A percentile compares a stretch with the other conserved stretches of the same genome.
Evolutionary conservation across 2,888 invertebrate species (phyloP).

Genomic region (Cecidostiba fungosa): DNA sequence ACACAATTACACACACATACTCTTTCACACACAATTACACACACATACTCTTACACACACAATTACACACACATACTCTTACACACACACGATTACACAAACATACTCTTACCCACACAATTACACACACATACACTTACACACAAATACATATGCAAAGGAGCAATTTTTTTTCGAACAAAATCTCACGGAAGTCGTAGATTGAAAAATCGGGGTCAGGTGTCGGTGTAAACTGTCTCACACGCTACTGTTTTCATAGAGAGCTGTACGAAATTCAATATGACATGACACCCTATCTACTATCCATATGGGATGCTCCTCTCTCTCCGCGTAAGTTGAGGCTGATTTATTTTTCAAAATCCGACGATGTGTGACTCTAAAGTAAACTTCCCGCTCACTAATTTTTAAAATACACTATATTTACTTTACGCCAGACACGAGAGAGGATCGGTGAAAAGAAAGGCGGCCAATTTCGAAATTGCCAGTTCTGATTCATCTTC

Average conservation of each 20-base stretch:
- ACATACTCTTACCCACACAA: no score
- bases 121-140: no score
- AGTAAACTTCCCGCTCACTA: not conserved
- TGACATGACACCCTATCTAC: conserved; percentile 15
- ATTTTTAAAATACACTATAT: not conserved
- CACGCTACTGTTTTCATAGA: conserved; percentile 23
- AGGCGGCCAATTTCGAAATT: not conserved
- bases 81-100: no score
- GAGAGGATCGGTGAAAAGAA: no score
- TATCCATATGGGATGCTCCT: not conserved
- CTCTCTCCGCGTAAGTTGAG: not conserved
- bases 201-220: not conserved
- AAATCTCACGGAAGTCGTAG: not conserved
- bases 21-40: no score
- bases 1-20: no score
- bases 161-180: not conserved
- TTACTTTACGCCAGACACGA: not conserved
- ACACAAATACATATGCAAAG: no score
- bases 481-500: no score
- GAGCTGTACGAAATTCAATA: not conserved
- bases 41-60: no score
- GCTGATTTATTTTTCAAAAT: not conserved
- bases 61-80: no score
- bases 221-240: not conserved
- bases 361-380: not conserved